Evolutionary conservation across 2,888 invertebrate genomes (phyloP).

Genomic region (Leptinotarsa juncta): DNA sequence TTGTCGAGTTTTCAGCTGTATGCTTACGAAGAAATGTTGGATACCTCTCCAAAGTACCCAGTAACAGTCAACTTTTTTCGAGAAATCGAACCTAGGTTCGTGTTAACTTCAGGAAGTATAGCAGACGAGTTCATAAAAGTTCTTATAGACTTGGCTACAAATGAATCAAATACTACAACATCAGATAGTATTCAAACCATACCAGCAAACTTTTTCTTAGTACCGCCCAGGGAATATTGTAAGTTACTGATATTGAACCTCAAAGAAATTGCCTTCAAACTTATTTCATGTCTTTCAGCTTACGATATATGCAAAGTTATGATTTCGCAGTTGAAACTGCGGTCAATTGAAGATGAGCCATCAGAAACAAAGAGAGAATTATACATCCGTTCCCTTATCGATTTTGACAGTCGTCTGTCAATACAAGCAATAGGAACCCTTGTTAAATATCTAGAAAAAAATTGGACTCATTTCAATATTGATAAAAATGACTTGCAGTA

Average conservation of each 20-base stretch:
- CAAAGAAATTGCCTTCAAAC: neutral
- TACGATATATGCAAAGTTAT: slow-evolving; percentile 56
- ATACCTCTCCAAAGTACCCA: slow-evolving; percentile 73
- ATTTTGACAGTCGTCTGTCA: slow-evolving; percentile 73
- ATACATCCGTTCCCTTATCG: slow-evolving; percentile 73
- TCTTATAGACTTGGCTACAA: slow-evolving; percentile 52
- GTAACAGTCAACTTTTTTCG: slow-evolving; percentile 71
- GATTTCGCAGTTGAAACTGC: slow-evolving; percentile 50
- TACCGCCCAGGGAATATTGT: slow-evolving; percentile 73
- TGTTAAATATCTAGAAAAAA: slow-evolving; percentile 76
- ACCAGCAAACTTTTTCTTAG: slow-evolving; percentile 69
- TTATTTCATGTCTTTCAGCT: slow-evolving; percentile 44
- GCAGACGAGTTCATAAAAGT: slow-evolving; percentile 67
- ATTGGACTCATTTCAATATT: slow-evolving; percentile 66
- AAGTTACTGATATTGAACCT: slow-evolving; percentile 51
- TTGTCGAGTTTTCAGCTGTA: slow-evolving; percentile 67
- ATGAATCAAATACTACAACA: slow-evolving; percentile 47
- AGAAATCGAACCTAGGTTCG: slow-evolving; percentile 71
- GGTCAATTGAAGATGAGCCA: slow-evolving; percentile 67
- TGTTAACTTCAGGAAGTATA: slow-evolving; percentile 69
- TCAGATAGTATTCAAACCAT: slow-evolving; percentile 55
- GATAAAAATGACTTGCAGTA: slow-evolving; percentile 68
- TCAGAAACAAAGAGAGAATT: slow-evolving; percentile 69
- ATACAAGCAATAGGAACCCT: slow-evolving; percentile 80
- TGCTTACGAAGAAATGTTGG: slow-evolving; percentile 76